These are phyloP conservation scores for Eupelmus urozonus DNA, from an alignment of 2,888 invertebrate genomes.

Conservation along the genomic window DNA sequence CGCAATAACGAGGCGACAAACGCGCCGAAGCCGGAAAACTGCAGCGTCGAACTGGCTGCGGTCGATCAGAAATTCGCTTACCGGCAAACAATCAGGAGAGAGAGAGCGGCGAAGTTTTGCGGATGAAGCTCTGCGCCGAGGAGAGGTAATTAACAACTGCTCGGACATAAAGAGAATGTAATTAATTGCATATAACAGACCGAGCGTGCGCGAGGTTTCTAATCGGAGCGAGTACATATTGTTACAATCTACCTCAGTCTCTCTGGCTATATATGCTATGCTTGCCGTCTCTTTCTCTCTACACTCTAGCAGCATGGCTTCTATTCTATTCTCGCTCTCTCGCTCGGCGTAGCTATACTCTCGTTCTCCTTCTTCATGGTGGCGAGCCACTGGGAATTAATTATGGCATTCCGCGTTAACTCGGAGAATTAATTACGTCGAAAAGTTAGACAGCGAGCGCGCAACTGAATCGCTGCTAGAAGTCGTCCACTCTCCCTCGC, in stretches of 20 bases:
- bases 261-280: too few relatives aligned
- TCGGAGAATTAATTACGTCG: slow-evolving; percentile 76
- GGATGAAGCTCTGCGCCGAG: slow-evolving; percentile 14
- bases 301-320: too few relatives aligned
- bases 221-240: slow-evolving; percentile 74
- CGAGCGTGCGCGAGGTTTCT: slow-evolving; percentile 65
- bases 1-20: too few relatives aligned
- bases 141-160: slow-evolving; percentile 72
- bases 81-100: slow-evolving; percentile 14
- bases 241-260: slow-evolving; percentile 67
- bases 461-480: slow-evolving; percentile 9
- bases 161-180: slow-evolving; percentile 74
- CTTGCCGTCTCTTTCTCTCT: too few relatives aligned
- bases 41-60: too few relatives aligned
- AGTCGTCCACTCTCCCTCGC: not conserved
- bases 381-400: slow-evolving; percentile 73
- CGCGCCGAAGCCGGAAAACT: too few relatives aligned
- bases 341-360: slow-evolving; percentile 44
- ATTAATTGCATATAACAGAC: slow-evolving; percentile 73
- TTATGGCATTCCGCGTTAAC: slow-evolving; percentile 77
- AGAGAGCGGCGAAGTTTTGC: slow-evolving; percentile 29
- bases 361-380: slow-evolving; percentile 27
- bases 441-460: slow-evolving; percentile 73
- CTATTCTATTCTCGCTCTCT: slow-evolving; percentile 42
- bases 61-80: slow-evolving; percentile 32